phyloP scores from a whole-genome alignment of 2,888 invertebrate genomes.

The Andricus curvator region DNA sequence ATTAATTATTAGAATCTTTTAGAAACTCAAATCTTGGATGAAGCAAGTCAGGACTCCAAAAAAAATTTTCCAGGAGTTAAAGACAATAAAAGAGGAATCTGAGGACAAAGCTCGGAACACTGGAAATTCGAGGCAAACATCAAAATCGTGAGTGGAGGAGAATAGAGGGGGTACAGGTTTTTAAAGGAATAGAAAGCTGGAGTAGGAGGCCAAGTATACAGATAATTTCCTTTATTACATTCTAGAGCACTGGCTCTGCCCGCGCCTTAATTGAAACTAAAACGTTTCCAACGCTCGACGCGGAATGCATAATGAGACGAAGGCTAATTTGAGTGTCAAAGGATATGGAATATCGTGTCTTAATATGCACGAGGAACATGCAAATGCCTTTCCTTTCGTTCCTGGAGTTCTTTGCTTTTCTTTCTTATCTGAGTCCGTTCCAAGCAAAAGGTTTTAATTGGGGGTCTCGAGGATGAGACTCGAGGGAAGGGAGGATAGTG shows the following conservation, averaged over 20 bases:
- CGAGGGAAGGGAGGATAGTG: neutral
- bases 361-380: constrained; percentile 53
- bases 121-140: neutral
- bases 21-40: no score
- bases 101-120: constrained; percentile 16
- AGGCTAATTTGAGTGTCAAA: constrained; percentile 65
- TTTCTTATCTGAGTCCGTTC: constrained; percentile 40
- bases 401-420: constrained; percentile 19
- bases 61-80: neutral
- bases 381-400: constrained; percentile 39
- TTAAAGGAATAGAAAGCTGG: constrained; percentile 51
- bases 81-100: neutral
- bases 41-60: no score
- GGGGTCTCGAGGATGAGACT: neutral
- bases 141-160: constrained; percentile 2
- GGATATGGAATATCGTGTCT: constrained; percentile 58
- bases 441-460: neutral
- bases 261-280: constrained; percentile 65
- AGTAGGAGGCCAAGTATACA: constrained; percentile 59
- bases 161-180: constrained; percentile 32
- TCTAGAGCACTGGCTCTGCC: constrained; percentile 34
- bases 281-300: constrained; percentile 60
- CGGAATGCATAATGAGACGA: constrained; percentile 60
- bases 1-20: neutral
- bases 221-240: constrained; percentile 63